Base-by-base conservation (phyloP, 2,113 vertebrate genomes). In the Limanda limanda region DNA sequence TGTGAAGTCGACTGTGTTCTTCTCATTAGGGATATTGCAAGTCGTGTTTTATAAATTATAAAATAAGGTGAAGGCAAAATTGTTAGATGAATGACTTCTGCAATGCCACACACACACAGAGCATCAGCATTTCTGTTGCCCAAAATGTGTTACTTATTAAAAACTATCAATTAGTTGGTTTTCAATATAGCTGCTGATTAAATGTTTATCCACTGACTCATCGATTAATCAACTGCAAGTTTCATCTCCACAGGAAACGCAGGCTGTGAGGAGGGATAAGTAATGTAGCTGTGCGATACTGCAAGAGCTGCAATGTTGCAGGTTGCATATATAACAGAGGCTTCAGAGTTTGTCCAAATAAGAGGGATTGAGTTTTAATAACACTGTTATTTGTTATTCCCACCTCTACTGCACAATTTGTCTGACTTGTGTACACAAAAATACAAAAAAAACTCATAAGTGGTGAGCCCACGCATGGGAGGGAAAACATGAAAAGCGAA, bases 401-500 rank as follows among this genome's bases (percentile, higher is more conserved):
- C 18, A 35, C 21, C 27, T 55, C 25, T 42, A 40, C 51, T 12
- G 10, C 24, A 52, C 24, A 45, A 17, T 52, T 75, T 21, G 23
- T 52, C 15, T 12, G 65, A 72, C 35, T 35, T 27, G 40, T 2
- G 56, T 52, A 11, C 63, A 78, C 37, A 70, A 42, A 66, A 35
- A 18, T 15, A 51, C 17, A 5, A 17, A 4, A 17, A 48, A 1
- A 18, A 4, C 47, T 47, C 52, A 54, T 48, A 56, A 14, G 20
- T 18, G 55, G 58, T 31, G 31, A 31, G 31, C 31, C 31, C 31
- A 31, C 31, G 7, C 31, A 7, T 31, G n/a, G 59, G 15, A 58
- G 62, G 45, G 55, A 25, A 2, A 64, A 52, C 27, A 63, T 40
- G 24, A 58, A 63, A 77, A 37, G n/a, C 37, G 37, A 71, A 62